These are phyloP conservation scores for Patella pellucida DNA, from an alignment of 2,888 invertebrate genomes.

Conservation along the genomic window DNA sequence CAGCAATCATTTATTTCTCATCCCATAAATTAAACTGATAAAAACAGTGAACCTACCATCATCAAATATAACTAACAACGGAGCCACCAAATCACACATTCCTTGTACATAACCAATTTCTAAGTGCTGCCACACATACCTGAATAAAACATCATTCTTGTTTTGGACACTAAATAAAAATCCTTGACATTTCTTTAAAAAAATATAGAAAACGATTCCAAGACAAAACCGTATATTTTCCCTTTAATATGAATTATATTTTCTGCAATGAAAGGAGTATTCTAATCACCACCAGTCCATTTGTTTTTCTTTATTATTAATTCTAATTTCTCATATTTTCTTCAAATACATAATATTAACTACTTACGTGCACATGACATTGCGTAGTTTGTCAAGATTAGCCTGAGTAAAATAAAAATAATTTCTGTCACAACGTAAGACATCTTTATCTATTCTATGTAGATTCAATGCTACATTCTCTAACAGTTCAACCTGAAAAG, in stretches of 20 bases:
- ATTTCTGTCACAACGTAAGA: slow-evolving; percentile 94
- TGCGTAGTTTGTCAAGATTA: slow-evolving; percentile 91
- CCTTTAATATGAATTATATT: too few species aligned
- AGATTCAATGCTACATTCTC: slow-evolving; percentile 83
- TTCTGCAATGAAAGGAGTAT: too few species aligned
- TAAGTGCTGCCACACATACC: slow-evolving; percentile 96
- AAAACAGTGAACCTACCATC: slow-evolving; percentile 75
- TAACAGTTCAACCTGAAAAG: slow-evolving; percentile 83
- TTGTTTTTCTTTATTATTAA: too few species aligned
- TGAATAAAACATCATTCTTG: slow-evolving; percentile 64
- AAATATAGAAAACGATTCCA: too few species aligned
- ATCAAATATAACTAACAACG: slow-evolving; percentile 90
- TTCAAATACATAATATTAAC: neutral
- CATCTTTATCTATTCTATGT: slow-evolving; percentile 96
- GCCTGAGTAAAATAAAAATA: slow-evolving; percentile 90
- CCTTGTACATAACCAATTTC: slow-evolving; percentile 97
- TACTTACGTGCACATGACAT: slow-evolving; percentile 93
- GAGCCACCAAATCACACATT: slow-evolving; percentile 96
- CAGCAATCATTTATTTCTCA: too few species aligned
- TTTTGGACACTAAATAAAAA: neutral
- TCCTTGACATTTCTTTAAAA: too few species aligned
- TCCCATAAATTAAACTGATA: too few species aligned
- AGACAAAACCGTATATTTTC: too few species aligned
- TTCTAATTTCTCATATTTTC: too few species aligned
- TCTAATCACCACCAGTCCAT: too few species aligned